Percentiles rank a stretch among this genome's conserved stretches.
Conservation (phyloP, 2,113 vertebrate species). For the Tetrao urogallus region DNA sequence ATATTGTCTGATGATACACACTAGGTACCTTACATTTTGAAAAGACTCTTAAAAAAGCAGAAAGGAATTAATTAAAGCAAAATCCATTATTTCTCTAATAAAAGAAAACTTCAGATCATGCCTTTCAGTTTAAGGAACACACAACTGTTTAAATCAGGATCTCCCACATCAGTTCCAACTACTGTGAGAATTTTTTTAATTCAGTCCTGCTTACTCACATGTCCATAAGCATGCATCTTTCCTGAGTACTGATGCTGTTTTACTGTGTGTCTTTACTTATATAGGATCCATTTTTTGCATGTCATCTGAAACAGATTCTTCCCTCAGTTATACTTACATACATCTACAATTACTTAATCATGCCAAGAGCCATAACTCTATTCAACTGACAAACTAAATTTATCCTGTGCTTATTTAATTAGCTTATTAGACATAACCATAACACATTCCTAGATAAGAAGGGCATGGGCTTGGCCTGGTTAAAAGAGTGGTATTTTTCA, state of each 20-base stretch:
- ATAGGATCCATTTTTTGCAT: background rate
- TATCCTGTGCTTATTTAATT: constrained; percentile 51
- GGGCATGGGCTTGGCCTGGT: constrained; percentile 26
- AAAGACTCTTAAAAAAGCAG: background rate
- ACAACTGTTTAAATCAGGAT: background rate
- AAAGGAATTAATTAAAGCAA: constrained; percentile 1
- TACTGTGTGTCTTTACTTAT: background rate
- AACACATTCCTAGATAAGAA: constrained; percentile 73
- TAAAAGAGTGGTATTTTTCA: constrained; percentile 61
- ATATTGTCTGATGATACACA: background rate
- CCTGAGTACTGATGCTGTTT: background rate
- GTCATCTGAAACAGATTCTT: background rate
- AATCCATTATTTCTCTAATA: background rate
- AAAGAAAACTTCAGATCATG: background rate
- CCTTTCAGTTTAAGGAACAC: constrained; percentile 1
- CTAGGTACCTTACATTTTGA: background rate
- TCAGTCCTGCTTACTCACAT: background rate
- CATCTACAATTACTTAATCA: constrained; percentile 24
- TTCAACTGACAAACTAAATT: constrained; percentile 59
- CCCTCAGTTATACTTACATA: background rate
- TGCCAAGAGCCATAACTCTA: constrained; percentile 17
- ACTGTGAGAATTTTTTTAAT: background rate
- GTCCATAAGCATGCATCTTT: background rate
- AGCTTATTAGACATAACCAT: constrained; percentile 67
- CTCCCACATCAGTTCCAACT: background rate